phyloP scores from a whole-genome alignment of 1,140 invertebrate species.

The Dreissena rostriformis region DNA sequence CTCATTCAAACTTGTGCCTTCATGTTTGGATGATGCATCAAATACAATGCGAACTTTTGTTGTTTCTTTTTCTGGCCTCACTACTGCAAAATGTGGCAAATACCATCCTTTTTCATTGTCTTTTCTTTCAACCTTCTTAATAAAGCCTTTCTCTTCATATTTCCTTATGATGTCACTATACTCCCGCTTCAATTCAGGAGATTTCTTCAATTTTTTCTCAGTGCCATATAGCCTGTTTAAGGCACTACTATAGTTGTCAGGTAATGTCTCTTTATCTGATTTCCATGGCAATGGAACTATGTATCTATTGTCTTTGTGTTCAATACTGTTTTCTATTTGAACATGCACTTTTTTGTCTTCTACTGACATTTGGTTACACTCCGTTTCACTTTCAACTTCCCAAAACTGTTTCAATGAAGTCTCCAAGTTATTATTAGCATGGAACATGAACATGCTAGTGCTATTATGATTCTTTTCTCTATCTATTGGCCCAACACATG shows the following conservation, averaged over 20 bases:
- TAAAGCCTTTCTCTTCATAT: slow-evolving; percentile 10
- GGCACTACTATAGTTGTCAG: slow-evolving; percentile 4
- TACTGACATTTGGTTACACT: not conserved
- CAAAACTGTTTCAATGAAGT: slow-evolving; percentile 16
- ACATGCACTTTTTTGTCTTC: not conserved
- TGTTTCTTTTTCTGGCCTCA: slow-evolving; percentile 43
- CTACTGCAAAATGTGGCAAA: slow-evolving; percentile 54
- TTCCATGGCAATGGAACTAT: slow-evolving; percentile 53
- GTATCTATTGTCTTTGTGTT: slow-evolving; percentile 17
- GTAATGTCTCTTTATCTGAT: slow-evolving; percentile 11
- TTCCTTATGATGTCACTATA: not conserved
- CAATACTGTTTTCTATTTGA: not conserved
- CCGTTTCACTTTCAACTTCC: slow-evolving; percentile 37
- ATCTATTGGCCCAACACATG: slow-evolving; percentile 10
- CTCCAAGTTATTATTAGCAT: slow-evolving; percentile 3
- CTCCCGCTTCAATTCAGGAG: too few species aligned
- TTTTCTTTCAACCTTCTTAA: slow-evolving; percentile 1
- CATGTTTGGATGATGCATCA: slow-evolving; percentile 28
- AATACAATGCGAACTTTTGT: slow-evolving; percentile 24
- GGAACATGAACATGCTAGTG: too few species aligned
- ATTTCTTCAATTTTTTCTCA: slow-evolving; percentile 10
- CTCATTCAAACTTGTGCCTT: slow-evolving; percentile 11
- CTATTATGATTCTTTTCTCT: not conserved
- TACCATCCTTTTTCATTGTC: slow-evolving; percentile 23
- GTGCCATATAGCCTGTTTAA: slow-evolving; percentile 14